These are phyloP conservation scores for Folsomia manolachei DNA, from an alignment of 2,888 invertebrate species.

Conservation along the genomic window DNA sequence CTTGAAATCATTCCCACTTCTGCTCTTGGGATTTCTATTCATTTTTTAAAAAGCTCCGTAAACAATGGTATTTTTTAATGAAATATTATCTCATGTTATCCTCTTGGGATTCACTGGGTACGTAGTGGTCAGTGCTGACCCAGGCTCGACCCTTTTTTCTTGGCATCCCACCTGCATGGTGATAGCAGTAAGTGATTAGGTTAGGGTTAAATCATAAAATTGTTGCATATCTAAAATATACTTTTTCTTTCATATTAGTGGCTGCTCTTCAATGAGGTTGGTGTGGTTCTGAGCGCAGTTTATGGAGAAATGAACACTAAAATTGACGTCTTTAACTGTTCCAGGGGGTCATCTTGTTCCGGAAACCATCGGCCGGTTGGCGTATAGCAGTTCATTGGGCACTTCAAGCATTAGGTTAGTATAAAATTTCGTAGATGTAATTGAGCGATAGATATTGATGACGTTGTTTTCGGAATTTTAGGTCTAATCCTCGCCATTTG, in stretches of 20 bases:
- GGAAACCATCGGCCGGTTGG: conserved; percentile 26
- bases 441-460: no score
- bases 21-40: no score
- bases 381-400: conserved; percentile 41
- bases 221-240: no score
- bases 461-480: no score
- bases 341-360: conserved; percentile 38
- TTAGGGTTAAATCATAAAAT: background rate
- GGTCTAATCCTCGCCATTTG: conserved; percentile 28
- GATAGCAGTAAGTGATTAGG: conserved; percentile 33
- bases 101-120: conserved; percentile 29
- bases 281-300: no score
- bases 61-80: background rate
- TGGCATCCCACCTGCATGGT: conserved; percentile 47
- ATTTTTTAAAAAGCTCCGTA: no score
- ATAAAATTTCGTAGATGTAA: no score
- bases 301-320: no score
- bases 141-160: conserved; percentile 42
- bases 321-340: background rate
- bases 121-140: conserved; percentile 30
- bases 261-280: conserved; percentile 37
- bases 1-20: no score
- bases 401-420: conserved; percentile 28
- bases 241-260: conserved; percentile 25
- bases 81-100: conserved; percentile 28